Conservation (phyloP, 2,113 vertebrate genomes). For the Camelus dromedarius region DNA sequence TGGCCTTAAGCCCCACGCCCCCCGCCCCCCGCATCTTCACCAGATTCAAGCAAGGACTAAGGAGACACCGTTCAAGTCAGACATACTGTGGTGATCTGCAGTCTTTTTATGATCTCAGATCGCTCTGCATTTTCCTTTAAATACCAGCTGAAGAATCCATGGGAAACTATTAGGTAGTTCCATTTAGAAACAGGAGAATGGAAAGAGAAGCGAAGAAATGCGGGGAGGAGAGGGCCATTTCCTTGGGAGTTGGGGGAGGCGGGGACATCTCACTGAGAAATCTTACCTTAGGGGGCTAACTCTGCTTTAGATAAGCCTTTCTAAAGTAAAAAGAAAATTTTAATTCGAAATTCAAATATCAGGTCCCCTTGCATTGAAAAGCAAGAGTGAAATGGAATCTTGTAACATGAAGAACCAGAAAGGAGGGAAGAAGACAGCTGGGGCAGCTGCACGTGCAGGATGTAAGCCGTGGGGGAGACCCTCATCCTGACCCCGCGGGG, state of each 20-base stretch:
- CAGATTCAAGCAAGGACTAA: background rate
- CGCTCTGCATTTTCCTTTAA: background rate
- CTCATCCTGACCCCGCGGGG: constrained; percentile 56
- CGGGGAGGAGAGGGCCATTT: background rate
- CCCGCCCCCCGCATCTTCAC: fast-evolving
- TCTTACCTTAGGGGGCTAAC: background rate
- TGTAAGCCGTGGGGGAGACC: constrained; percentile 79
- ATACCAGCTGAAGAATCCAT: background rate
- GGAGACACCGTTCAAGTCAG: background rate
- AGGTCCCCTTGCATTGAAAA: constrained; percentile 1
- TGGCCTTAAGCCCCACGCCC: fast-evolving
- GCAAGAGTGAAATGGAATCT: constrained; percentile 5
- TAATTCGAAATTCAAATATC: background rate
- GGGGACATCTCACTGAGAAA: background rate
- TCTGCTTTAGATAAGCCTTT: constrained; percentile 26
- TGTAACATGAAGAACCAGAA: background rate
- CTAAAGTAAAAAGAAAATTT: background rate
- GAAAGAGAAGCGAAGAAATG: background rate
- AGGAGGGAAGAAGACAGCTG: constrained; percentile 12
- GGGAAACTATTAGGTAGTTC: background rate
- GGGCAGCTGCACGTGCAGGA: background rate
- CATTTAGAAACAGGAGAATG: background rate
- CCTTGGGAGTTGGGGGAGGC: background rate
- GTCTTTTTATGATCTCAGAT: background rate
- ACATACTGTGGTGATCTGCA: background rate